phyloP scores from a whole-genome alignment of 2,797 vertebrate genomes.

The Clamator glandarius region DNA sequence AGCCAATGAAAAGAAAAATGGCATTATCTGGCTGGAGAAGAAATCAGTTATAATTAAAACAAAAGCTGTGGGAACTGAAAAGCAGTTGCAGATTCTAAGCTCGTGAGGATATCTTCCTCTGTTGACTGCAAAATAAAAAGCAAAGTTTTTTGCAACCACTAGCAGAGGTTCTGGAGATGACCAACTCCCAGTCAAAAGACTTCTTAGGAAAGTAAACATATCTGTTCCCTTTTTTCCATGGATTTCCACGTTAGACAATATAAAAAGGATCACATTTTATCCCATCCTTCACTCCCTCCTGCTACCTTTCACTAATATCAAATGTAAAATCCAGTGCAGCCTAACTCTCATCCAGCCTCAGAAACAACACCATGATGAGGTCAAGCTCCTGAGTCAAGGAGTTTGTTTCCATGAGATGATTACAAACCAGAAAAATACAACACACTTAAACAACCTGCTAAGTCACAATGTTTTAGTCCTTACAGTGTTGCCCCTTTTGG shows the following conservation, averaged over 20 bases:
- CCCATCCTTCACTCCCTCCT: background rate
- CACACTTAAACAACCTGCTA: background rate
- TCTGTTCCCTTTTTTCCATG: background rate
- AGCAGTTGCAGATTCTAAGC: background rate
- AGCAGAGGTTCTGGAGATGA: background rate
- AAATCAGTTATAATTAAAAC: background rate
- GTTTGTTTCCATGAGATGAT: background rate
- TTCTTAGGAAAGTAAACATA: background rate
- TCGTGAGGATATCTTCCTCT: background rate
- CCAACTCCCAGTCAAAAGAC: background rate
- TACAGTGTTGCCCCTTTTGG: background rate
- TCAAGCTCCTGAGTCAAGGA: background rate
- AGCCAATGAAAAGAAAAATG: background rate
- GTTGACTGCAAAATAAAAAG: background rate
- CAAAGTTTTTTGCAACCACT: background rate
- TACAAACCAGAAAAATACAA: background rate
- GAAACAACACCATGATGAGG: background rate
- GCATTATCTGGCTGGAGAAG: background rate
- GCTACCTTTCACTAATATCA: background rate
- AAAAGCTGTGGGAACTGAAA: background rate
- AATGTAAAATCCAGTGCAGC: background rate
- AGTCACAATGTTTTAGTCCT: background rate
- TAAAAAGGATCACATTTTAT: background rate
- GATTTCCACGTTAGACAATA: background rate
- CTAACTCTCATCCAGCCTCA: background rate